Evolutionary conservation across 2,888 invertebrate species (phyloP).

Genomic region (Napeogenes sylphis): DNA sequence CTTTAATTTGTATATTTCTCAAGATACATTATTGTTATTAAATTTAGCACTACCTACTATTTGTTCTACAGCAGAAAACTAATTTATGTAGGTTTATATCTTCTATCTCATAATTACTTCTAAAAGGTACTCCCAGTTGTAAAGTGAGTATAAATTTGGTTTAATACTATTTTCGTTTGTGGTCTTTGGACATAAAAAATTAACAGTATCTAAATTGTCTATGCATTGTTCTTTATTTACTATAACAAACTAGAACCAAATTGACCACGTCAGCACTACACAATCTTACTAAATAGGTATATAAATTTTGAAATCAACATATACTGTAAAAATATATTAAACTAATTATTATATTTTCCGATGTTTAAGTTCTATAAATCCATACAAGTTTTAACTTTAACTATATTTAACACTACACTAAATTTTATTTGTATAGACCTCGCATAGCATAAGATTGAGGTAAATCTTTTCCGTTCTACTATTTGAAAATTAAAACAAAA

Average conservation of each 20-base stretch:
- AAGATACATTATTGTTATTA: slow-evolving; percentile 56
- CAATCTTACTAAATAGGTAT: slow-evolving; percentile 21
- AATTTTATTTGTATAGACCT: slow-evolving; percentile 24
- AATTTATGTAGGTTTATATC: slow-evolving; percentile 21
- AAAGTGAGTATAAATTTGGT: slow-evolving; percentile 7
- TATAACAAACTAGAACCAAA: slow-evolving; percentile 21
- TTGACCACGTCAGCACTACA: slow-evolving; percentile 24
- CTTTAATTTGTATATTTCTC: slow-evolving; percentile 60
- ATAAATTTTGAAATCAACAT: slow-evolving; percentile 27
- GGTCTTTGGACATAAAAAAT: slow-evolving; percentile 27
- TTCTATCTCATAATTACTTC: slow-evolving; percentile 44
- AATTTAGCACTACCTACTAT: slow-evolving; percentile 62
- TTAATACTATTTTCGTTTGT: slow-evolving; percentile 16
- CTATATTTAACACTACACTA: slow-evolving; percentile 25
- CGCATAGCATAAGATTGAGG: slow-evolving; percentile 30
- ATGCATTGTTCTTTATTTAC: slow-evolving; percentile 22
- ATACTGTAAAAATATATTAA: slow-evolving; percentile 25
- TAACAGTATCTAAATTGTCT: slow-evolving; percentile 30
- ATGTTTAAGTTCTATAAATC: slow-evolving; percentile 26
- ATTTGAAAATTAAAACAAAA: slow-evolving; percentile 10
- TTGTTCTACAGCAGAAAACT: slow-evolving; percentile 61
- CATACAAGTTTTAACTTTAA: slow-evolving; percentile 29
- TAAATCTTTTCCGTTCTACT: slow-evolving; percentile 22
- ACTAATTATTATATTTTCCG: slow-evolving; percentile 29
- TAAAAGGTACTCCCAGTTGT: slow-evolving; percentile 27